Evolutionary conservation across 2,797 vertebrate species (phyloP).

Genomic region (Sitta carolinensis): DNA sequence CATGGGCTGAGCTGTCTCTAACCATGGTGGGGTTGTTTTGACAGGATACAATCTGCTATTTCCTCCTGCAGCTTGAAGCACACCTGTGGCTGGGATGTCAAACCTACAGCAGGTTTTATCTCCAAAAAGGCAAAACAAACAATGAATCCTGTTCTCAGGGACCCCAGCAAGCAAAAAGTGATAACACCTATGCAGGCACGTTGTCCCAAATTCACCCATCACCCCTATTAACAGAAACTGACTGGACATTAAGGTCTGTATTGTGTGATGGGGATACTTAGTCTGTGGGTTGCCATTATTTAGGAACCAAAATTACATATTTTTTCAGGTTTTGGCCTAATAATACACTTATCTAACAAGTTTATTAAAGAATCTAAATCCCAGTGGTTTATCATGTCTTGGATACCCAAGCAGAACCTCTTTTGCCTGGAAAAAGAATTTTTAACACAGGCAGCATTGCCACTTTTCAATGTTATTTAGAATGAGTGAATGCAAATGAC

Average conservation of each 20-base stretch:
- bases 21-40: not conserved
- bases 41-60: rapidly evolving
- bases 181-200: not conserved
- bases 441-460: not conserved
- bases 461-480: not conserved
- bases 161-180: not conserved
- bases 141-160: not conserved
- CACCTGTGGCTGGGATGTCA: not conserved
- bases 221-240: not conserved
- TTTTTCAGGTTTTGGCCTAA: not conserved
- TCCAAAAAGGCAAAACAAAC: not conserved
- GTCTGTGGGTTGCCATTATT: not conserved
- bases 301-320: not conserved
- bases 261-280: not conserved
- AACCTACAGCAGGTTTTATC: rapidly evolving
- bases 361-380: not conserved
- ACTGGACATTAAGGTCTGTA: rapidly evolving
- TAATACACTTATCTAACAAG: not conserved
- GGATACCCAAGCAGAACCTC: not conserved
- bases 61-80: not conserved
- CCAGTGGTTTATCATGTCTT: not conserved
- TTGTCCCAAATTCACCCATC: not conserved
- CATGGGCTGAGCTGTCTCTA: not conserved
- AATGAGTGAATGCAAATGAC: conserved; percentile 1
- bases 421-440: not conserved